Percentiles rank a stretch among this genome's conserved stretches.
These are phyloP conservation scores for Andinoacara biseriatus DNA, from an alignment of 2,113 vertebrate species.

Conservation along the genomic window DNA sequence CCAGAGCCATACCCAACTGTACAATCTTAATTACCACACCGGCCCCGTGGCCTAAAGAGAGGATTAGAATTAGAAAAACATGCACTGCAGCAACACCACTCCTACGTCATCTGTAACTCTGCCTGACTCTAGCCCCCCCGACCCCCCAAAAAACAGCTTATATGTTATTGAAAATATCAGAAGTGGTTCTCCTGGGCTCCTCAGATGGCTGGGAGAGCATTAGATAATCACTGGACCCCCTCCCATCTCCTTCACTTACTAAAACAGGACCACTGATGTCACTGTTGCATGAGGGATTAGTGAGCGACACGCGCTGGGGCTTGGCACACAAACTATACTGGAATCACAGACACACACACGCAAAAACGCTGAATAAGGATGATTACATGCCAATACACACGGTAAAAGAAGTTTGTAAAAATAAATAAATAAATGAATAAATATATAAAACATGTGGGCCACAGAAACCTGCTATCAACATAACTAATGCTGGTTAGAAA, in stretches of 20 bases:
- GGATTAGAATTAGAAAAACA: conserved; percentile 51
- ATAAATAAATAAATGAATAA: not conserved
- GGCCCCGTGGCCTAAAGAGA: conserved; percentile 23
- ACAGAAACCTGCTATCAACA: not conserved
- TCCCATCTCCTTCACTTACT: conserved; percentile 60
- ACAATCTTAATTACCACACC: conserved; percentile 36
- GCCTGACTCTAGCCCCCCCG: conserved; percentile 16
- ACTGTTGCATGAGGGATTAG: conserved; percentile 73
- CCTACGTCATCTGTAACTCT: conserved; percentile 6
- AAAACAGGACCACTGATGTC: conserved; percentile 78
- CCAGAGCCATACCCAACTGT: conserved; percentile 31
- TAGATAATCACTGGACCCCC: conserved; percentile 58
- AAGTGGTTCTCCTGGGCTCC: conserved; percentile 25
- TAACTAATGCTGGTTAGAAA: not conserved
- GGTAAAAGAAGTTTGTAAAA: conserved; percentile 1
- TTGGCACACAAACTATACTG: conserved; percentile 55
- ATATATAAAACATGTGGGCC: not conserved
- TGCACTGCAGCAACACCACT: not conserved
- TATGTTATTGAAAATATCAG: conserved; percentile 54
- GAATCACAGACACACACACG: not conserved
- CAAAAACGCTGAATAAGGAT: not conserved
- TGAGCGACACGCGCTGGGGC: conserved; percentile 60
- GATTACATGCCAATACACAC: conserved; percentile 23
- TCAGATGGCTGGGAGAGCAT: conserved; percentile 51
- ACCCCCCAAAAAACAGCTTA: not conserved